Percentiles rank a stretch among this genome's conserved stretches.
These are phyloP conservation scores for Bubalus kerabau DNA, from an alignment of 2,113 vertebrate genomes.

Conservation along the genomic window DNA sequence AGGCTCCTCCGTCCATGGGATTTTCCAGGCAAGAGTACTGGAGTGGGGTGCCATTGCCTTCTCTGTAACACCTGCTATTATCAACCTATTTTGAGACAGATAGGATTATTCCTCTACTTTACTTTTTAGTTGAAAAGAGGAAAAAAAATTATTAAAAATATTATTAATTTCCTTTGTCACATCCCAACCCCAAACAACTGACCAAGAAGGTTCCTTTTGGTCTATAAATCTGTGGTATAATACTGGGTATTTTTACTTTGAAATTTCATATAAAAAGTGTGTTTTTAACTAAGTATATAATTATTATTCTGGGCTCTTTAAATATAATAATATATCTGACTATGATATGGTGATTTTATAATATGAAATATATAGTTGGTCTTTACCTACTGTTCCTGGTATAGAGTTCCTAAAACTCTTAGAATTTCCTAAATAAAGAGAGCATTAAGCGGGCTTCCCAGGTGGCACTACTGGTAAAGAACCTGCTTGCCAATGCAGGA, in stretches of 20 bases:
- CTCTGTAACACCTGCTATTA: not conserved
- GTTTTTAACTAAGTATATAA: not conserved
- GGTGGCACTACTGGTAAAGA: not conserved
- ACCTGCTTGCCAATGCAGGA: not conserved
- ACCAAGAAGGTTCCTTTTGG: not conserved
- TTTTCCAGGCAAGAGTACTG: too few species aligned
- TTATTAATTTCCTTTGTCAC: not conserved
- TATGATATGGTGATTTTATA: not conserved
- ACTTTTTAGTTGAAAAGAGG: not conserved
- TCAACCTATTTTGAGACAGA: not conserved
- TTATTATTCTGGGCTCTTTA: not conserved
- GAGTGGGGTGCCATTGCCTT: too few species aligned
- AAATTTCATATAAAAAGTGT: not conserved
- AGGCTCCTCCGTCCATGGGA: too few species aligned
- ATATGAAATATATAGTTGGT: not conserved
- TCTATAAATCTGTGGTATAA: not conserved
- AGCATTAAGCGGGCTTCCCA: not conserved
- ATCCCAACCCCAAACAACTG: not conserved
- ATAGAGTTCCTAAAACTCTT: not conserved
- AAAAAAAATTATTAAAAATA: not conserved
- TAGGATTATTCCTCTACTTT: not conserved
- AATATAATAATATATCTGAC: not conserved
- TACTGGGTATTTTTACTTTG: not conserved
- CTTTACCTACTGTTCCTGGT: not conserved
- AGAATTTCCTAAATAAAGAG: not conserved